Evolutionary conservation across 1,140 invertebrate genomes (phyloP).

Genomic region (Carposina sasakii): DNA sequence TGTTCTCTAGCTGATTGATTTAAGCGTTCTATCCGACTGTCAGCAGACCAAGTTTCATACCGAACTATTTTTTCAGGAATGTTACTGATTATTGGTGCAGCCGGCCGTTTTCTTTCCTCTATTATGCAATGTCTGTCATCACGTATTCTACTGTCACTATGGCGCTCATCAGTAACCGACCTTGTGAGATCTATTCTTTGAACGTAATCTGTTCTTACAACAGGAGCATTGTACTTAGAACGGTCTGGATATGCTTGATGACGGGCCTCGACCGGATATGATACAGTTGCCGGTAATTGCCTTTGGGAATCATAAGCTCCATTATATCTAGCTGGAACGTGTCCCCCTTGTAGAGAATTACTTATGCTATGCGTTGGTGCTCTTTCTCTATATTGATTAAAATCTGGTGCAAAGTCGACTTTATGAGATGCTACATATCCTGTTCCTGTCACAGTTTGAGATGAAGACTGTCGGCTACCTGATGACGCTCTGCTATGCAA

Average conservation of each 20-base stretch:
- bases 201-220: constrained; percentile 51
- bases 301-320: constrained; percentile 41
- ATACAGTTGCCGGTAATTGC: constrained; percentile 14
- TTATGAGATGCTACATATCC: constrained; percentile 74
- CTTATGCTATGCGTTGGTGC: constrained; percentile 32
- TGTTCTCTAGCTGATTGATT: constrained; percentile 54
- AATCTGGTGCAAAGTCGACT: constrained; percentile 81
- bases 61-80: constrained; percentile 68
- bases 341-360: constrained; percentile 19
- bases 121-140: constrained; percentile 51
- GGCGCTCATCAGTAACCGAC: constrained; percentile 44
- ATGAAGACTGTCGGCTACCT: constrained; percentile 32
- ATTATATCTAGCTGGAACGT: constrained; percentile 41
- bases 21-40: constrained; percentile 59
- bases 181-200: constrained; percentile 69
- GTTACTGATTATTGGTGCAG: constrained; percentile 55
- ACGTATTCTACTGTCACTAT: constrained; percentile 47
- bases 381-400: constrained; percentile 67
- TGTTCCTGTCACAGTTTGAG: too few species aligned
- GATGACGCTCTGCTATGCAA: constrained; percentile 39
- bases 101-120: constrained; percentile 61
- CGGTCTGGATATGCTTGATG: constrained; percentile 43
- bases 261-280: constrained; percentile 49
- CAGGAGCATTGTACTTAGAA: constrained; percentile 43
- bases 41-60: constrained; percentile 62